These are phyloP conservation scores for Caenorhabditis virilis DNA, from an alignment of 2,888 invertebrate genomes.

Conservation along the genomic window DNA sequence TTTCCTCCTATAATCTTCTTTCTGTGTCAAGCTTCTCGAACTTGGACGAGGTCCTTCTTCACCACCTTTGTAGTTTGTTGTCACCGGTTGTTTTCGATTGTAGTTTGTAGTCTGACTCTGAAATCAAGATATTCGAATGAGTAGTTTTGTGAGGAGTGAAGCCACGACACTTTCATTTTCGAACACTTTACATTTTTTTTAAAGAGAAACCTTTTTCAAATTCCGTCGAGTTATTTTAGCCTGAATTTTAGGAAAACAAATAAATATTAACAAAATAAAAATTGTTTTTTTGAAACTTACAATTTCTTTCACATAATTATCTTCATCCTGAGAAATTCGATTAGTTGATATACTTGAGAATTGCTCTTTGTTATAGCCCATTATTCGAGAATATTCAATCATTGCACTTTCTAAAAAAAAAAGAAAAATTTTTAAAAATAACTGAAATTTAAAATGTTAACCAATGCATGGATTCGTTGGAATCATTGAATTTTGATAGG, in stretches of 20 bases:
- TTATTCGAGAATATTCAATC: slow-evolving; percentile 44
- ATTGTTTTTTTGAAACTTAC: too few species aligned
- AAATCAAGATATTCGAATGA: slow-evolving; percentile 1
- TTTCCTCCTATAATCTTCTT: too few species aligned
- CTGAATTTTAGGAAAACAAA: too few species aligned
- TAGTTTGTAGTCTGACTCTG: neutral
- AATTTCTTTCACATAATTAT: neutral
- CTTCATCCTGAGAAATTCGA: neutral
- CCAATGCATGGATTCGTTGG: slow-evolving; percentile 65
- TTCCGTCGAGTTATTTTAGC: too few species aligned
- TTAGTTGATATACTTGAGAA: too few species aligned
- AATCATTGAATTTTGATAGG: slow-evolving; percentile 54
- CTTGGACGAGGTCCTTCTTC: too few species aligned
- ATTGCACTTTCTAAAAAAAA: slow-evolving; percentile 44
- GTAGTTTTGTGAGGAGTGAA: slow-evolving; percentile 1
- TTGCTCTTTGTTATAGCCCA: slow-evolving; percentile 38
- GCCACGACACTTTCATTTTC: neutral
- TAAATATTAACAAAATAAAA: too few species aligned
- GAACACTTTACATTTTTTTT: neutral
- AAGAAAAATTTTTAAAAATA: neutral
- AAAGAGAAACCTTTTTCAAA: too few species aligned
- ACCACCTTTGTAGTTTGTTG: too few species aligned
- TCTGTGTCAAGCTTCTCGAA: too few species aligned
- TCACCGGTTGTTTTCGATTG: slow-evolving; percentile 6
- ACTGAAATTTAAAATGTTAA: slow-evolving; percentile 1